These are phyloP conservation scores for Ictidomys tridecemlineatus DNA, from an alignment of 2,113 vertebrate genomes.

Conservation along the genomic window DNA sequence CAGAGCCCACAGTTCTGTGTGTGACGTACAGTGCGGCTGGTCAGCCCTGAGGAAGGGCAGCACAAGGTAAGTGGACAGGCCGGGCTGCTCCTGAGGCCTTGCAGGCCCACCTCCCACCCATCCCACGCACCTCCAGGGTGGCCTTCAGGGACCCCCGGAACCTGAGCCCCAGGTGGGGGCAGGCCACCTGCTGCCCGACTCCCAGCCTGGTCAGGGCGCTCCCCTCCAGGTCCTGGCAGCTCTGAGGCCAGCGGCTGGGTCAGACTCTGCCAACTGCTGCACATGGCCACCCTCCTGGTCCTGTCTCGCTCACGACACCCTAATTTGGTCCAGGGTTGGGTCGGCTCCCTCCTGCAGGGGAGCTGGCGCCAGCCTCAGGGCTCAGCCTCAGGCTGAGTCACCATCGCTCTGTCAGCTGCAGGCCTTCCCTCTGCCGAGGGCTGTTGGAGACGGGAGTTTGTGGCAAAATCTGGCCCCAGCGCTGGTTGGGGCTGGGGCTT, in stretches of 20 bases:
- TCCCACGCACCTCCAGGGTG: accelerated
- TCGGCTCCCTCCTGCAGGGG: neutral
- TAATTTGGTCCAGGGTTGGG: no score
- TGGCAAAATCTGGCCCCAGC: neutral
- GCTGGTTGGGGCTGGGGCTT: accelerated
- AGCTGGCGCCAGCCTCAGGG: neutral
- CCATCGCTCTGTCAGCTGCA: neutral
- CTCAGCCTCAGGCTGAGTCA: neutral
- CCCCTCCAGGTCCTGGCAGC: accelerated
- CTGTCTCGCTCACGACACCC: accelerated
- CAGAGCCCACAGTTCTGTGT: accelerated
- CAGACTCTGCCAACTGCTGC: neutral
- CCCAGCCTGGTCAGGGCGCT: accelerated
- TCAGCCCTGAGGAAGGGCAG: accelerated
- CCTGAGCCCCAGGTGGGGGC: no score
- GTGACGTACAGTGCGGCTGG: accelerated
- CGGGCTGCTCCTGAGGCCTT: accelerated
- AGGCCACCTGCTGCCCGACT: no score
- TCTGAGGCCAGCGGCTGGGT: neutral
- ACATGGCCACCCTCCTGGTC: accelerated
- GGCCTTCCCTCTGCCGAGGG: neutral
- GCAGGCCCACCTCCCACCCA: accelerated
- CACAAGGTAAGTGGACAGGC: accelerated
- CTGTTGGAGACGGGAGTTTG: neutral
- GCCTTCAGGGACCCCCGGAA: accelerated